A percentile compares a stretch with the other conserved stretches of the same genome.
Evolutionary conservation across 2,113 vertebrate species (phyloP).

Genomic region (Eudorcas thomsonii): DNA sequence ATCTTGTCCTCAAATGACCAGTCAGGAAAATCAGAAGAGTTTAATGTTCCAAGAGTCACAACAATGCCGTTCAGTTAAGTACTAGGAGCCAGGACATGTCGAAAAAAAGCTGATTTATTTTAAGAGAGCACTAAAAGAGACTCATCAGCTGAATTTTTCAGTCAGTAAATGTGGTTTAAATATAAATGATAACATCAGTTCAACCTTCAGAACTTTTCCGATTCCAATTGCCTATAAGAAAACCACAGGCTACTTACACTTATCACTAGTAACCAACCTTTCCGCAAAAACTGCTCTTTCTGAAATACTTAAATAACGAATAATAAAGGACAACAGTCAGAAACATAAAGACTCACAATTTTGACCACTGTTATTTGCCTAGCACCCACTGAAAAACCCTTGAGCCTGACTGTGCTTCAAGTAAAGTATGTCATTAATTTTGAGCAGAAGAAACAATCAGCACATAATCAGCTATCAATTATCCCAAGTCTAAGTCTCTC

Average conservation of each 20-base stretch:
- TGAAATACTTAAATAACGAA: background rate
- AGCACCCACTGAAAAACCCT: background rate
- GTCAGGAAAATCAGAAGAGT: slow-evolving; percentile 13
- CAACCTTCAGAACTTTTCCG: background rate
- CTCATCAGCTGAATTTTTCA: slow-evolving; percentile 15
- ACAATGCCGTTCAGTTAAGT: background rate
- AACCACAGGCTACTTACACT: background rate
- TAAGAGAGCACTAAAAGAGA: background rate
- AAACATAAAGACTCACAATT: background rate
- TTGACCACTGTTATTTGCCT: background rate
- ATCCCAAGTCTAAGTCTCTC: background rate
- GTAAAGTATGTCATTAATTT: background rate
- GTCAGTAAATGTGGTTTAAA: slow-evolving; percentile 9
- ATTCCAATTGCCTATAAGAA: background rate
- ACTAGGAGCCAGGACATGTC: background rate
- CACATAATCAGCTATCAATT: background rate
- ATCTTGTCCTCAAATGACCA: background rate
- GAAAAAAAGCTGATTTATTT: slow-evolving; percentile 47
- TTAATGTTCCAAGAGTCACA: slow-evolving; percentile 2
- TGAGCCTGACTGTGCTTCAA: background rate
- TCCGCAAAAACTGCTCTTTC: background rate
- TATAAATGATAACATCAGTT: slow-evolving; percentile 26
- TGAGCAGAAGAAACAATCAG: background rate
- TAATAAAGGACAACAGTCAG: background rate
- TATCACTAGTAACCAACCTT: background rate